Evolutionary conservation across 2,888 invertebrate species (phyloP), one percentile per base, ranked within the genome.

Genomic region (Galerucella nymphaeae): DNA sequence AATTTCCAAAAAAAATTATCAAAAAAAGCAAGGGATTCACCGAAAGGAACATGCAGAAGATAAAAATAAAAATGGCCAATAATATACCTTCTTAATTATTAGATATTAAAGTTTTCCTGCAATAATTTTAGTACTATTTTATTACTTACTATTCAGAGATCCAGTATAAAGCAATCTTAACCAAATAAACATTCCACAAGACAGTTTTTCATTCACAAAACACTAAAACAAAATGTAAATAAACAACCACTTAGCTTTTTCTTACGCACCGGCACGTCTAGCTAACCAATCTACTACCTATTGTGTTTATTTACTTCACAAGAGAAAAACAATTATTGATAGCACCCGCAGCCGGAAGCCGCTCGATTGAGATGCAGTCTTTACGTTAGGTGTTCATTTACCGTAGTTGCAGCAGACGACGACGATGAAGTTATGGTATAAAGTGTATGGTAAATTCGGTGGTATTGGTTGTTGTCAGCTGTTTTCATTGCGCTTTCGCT

Each of bases 401-500:
- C 42, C 61, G 41, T 42, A 18, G 18, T 42, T 62, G 42, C 42
- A 62, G 18, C 61, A 42, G 41, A 18, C 38, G 42, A 62, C 2
- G 42, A 42, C 61, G 61, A 38, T 38, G 59, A 59, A 62, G 61
- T 42, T 62, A 62, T 62, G 61, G 42, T 62, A 59, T 59, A 18
- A 59, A 59, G 30, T 59, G 38, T 59, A 59, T 59, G 38, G 59
- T 38, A 38, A 41, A 41, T 41, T 62, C 41, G 61, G 61, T 42
- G 42, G 61, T 62, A 62, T 62, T 16, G 57, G 66, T 58, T 66
- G 58, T 18, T 16, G 48, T 61, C 48, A 59, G 59, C 67, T 67
- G 67, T 61, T 67, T 30, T 59, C 20, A 59, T 45, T 67, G 59
- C 67, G 59, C 59, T 66, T 66, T 67, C 67, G 59, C 67, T 67